These are phyloP conservation scores for Drosophila albomicans DNA, from an alignment of 1,140 invertebrate genomes.

Conservation along the genomic window DNA sequence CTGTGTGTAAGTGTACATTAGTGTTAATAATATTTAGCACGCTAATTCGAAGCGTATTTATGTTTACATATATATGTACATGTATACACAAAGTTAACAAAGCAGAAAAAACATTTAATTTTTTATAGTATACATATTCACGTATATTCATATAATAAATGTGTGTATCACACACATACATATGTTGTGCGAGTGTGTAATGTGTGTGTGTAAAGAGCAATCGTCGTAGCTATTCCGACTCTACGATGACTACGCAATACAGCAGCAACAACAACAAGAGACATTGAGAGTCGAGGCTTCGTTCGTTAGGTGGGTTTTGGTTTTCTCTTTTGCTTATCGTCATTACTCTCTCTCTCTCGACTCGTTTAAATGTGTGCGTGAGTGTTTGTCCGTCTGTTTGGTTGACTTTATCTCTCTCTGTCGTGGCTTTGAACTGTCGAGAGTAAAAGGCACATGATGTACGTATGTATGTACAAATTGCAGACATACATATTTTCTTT, in stretches of 20 bases:
- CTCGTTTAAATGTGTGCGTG: conserved; percentile 36
- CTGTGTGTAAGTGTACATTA: conserved; percentile 33
- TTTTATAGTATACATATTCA: conserved; percentile 73
- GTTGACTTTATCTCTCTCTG: conserved; percentile 22
- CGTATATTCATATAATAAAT: conserved; percentile 76
- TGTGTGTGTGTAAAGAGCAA: conserved; percentile 62
- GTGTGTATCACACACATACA: conserved; percentile 29
- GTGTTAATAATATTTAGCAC: conserved; percentile 52
- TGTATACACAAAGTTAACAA: conserved; percentile 31
- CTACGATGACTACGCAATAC: conserved; percentile 79
- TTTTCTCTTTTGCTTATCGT: conserved; percentile 51
- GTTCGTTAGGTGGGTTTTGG: conserved; percentile 48
- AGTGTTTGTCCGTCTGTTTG: conserved; percentile 24
- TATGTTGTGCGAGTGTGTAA: conserved; percentile 34
- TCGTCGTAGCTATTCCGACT: conserved; percentile 72
- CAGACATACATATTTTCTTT: conserved; percentile 42
- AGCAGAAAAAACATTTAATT: conserved; percentile 48
- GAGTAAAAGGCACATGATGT: conserved; percentile 46
- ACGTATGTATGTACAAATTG: conserved; percentile 22
- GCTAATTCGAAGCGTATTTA: conserved; percentile 42
- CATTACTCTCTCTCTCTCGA: conserved; percentile 27
- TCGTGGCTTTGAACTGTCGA: conserved; percentile 32
- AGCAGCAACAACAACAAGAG: conserved; percentile 80
- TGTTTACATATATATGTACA: conserved; percentile 21
- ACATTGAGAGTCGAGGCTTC: conserved; percentile 31